These are phyloP conservation scores for Psittacula derbiana DNA, from an alignment of 2,797 vertebrate genomes.

Conservation along the genomic window DNA sequence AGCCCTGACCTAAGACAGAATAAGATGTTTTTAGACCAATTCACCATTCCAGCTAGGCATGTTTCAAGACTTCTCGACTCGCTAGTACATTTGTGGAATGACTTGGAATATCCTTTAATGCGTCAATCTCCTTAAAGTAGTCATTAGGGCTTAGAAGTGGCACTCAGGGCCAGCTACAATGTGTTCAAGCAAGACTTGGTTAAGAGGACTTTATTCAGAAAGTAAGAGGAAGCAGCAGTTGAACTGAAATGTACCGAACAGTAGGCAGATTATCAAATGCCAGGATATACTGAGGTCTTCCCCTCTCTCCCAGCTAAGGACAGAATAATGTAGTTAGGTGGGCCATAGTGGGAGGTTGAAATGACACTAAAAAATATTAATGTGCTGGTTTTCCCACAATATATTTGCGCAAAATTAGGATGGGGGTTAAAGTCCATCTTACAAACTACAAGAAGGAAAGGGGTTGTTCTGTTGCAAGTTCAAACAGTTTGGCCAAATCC, in stretches of 20 bases:
- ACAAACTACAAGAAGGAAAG: neutral
- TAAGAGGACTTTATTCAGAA: conserved; percentile 54
- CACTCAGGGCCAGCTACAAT: neutral
- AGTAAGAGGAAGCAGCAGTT: conserved; percentile 1
- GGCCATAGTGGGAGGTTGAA: neutral
- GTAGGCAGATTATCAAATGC: neutral
- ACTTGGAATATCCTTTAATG: neutral
- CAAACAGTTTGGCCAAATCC: neutral
- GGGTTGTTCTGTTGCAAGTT: neutral
- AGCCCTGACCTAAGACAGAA: neutral
- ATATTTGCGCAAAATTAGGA: neutral
- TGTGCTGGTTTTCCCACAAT: neutral
- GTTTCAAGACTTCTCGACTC: neutral
- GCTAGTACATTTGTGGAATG: neutral
- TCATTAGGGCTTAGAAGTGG: neutral
- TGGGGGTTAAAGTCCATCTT: neutral
- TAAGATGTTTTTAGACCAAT: neutral
- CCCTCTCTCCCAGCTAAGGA: neutral
- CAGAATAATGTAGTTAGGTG: neutral
- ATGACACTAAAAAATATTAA: neutral
- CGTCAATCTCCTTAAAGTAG: conserved; percentile 20
- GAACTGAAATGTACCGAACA: neutral
- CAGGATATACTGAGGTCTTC: neutral
- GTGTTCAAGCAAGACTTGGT: conserved; percentile 10
- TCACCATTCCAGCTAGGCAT: neutral